Evolutionary conservation across 2,113 vertebrate species (phyloP).

Genomic region (Clarias gariepinus): DNA sequence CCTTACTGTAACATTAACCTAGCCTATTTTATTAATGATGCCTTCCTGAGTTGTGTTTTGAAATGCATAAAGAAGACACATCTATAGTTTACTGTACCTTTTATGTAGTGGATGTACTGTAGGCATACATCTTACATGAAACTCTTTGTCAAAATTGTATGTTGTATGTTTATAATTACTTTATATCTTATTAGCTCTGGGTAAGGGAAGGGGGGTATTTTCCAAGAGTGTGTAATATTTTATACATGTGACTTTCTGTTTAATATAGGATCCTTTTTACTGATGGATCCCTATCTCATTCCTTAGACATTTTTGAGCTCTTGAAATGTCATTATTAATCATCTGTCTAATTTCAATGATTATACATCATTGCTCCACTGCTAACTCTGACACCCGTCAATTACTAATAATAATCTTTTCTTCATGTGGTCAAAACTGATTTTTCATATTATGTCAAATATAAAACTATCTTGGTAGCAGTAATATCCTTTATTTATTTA

Average conservation of each 20-base stretch:
- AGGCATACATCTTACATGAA: background rate
- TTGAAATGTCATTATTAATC: conserved; percentile 52
- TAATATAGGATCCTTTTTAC: conserved; percentile 55
- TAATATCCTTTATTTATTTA: background rate
- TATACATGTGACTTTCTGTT: conserved; percentile 48
- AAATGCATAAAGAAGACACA: background rate
- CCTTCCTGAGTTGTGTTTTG: background rate
- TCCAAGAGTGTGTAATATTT: background rate
- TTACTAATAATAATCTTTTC: background rate
- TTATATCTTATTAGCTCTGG: conserved; percentile 4
- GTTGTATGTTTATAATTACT: conserved; percentile 18
- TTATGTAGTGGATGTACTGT: background rate
- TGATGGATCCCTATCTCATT: conserved; percentile 39
- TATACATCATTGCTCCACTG: background rate
- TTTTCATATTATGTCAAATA: background rate
- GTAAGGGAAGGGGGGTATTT: background rate
- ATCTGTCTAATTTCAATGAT: conserved; percentile 8
- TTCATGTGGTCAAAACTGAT: background rate
- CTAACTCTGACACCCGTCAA: background rate
- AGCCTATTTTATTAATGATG: background rate
- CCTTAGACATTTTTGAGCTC: conserved; percentile 51
- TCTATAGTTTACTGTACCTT: background rate
- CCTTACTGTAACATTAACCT: background rate
- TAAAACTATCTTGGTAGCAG: background rate
- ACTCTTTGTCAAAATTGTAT: background rate